Evolutionary conservation across 2,113 vertebrate species (phyloP).

Genomic region (Anthoscopus minutus): DNA sequence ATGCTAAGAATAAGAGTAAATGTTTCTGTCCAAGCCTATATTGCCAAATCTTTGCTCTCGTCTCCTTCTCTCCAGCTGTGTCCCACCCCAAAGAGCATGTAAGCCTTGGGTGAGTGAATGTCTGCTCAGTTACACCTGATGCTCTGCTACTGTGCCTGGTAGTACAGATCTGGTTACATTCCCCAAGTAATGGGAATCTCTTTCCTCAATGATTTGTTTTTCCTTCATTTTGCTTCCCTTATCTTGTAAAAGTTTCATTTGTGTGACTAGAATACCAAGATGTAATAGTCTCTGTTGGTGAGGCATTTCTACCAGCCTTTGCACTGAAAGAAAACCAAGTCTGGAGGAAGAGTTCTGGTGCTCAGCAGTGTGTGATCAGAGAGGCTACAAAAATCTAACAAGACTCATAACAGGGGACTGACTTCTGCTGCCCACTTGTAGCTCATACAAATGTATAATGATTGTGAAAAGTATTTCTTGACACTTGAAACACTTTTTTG

Average conservation of each 20-base stretch:
- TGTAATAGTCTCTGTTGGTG: background rate
- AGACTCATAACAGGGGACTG: background rate
- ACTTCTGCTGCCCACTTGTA: background rate
- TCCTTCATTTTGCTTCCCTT: background rate
- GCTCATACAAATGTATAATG: background rate
- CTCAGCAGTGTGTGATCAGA: background rate
- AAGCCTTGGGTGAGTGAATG: background rate
- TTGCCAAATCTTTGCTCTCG: background rate
- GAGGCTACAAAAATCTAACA: background rate
- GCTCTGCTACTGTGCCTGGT: background rate
- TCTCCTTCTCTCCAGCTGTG: background rate
- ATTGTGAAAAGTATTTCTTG: background rate
- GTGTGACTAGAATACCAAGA: background rate
- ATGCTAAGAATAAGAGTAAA: background rate
- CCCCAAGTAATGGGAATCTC: background rate
- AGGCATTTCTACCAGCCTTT: background rate
- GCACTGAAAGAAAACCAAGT: too few relatives aligned
- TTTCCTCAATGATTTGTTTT: background rate
- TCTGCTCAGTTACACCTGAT: background rate
- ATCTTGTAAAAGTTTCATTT: background rate
- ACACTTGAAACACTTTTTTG: too few relatives aligned
- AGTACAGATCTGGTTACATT: background rate
- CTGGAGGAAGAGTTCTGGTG: background rate
- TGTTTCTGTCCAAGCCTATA: background rate
- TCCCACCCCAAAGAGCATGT: background rate